Evolutionary conservation across 1,140 invertebrate species (phyloP).

Genomic region (Eciton burchellii): DNA sequence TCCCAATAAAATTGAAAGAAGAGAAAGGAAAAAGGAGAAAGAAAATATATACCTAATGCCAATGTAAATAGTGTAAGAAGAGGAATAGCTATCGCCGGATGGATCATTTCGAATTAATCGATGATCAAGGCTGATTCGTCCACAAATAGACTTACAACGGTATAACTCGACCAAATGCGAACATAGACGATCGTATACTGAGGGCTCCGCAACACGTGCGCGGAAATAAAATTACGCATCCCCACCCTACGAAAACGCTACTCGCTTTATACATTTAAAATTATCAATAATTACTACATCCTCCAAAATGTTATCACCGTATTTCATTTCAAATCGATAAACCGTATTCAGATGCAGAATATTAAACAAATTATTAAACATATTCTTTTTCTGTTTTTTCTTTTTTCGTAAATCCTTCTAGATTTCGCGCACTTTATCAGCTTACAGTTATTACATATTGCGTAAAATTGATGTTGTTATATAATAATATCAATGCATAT

Average conservation of each 20-base stretch:
- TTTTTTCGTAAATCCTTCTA: background rate
- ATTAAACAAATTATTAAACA: background rate
- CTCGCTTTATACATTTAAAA: conserved; percentile 7
- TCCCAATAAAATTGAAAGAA: background rate
- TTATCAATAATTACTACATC: background rate
- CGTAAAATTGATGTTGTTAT: background rate
- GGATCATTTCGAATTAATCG: conserved; percentile 50
- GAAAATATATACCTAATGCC: conserved; percentile 15
- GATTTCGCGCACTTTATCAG: background rate
- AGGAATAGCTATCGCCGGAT: background rate
- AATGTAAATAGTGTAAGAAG: background rate
- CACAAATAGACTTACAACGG: conserved; percentile 33
- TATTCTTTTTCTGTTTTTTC: background rate
- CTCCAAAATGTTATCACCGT: background rate
- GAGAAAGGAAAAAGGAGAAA: background rate
- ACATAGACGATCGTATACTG: conserved; percentile 48
- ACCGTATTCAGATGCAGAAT: too few relatives aligned
- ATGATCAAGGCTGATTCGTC: conserved; percentile 1
- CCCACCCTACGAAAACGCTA: conserved; percentile 62
- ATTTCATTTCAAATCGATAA: background rate
- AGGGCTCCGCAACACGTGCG: conserved; percentile 27
- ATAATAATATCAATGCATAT: background rate
- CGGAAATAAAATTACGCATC: conserved; percentile 58
- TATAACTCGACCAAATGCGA: conserved; percentile 3
- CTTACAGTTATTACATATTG: conserved; percentile 2